A percentile compares a stretch with the other conserved stretches of the same genome.
Conservation (phyloP, 2,113 vertebrate genomes). For the Entosphenus tridentatus region DNA sequence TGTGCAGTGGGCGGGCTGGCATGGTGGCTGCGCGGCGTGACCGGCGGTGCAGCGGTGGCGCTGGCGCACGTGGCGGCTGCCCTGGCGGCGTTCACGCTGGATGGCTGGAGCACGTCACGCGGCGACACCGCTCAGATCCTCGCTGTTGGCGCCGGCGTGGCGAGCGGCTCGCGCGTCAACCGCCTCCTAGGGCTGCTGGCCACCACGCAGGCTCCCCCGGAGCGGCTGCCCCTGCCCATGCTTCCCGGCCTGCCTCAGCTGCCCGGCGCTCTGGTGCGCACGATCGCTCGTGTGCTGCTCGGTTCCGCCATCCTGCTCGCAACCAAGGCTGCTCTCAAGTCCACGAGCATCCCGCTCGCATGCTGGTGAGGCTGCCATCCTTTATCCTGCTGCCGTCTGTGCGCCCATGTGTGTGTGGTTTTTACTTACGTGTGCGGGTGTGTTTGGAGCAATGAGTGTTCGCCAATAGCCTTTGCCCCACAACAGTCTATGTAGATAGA, state of each 20-base stretch:
- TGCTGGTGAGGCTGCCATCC: constrained; percentile 19
- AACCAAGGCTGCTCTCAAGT: constrained; percentile 47
- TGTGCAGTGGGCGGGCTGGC: not conserved
- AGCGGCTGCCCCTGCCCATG: constrained; percentile 29
- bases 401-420: no score
- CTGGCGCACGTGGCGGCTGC: constrained; percentile 23
- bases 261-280: no score
- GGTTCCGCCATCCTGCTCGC: constrained; percentile 43
- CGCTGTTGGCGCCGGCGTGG: constrained; percentile 62
- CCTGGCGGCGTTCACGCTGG: constrained; percentile 75
- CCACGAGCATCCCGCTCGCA: constrained; percentile 46
- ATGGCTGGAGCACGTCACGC: constrained; percentile 86
- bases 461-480: no score
- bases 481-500: no score
- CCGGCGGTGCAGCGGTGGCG: not conserved
- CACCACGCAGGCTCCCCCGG: constrained; percentile 22
- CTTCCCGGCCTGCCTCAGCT: no score
- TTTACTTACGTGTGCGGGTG: no score
- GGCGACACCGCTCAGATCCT: constrained; percentile 84
- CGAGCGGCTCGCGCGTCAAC: constrained; percentile 51
- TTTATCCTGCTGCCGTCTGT: no score
- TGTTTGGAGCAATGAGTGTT: no score
- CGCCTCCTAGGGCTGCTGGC: constrained; percentile 28
- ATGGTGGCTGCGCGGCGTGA: not conserved
- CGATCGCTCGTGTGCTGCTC: constrained; percentile 11